Percentiles rank a stretch among this genome's conserved stretches.
Conservation (phyloP, 53 echinoderm and acorn worm genomes). For the Hippasteria phrygiana region DNA sequence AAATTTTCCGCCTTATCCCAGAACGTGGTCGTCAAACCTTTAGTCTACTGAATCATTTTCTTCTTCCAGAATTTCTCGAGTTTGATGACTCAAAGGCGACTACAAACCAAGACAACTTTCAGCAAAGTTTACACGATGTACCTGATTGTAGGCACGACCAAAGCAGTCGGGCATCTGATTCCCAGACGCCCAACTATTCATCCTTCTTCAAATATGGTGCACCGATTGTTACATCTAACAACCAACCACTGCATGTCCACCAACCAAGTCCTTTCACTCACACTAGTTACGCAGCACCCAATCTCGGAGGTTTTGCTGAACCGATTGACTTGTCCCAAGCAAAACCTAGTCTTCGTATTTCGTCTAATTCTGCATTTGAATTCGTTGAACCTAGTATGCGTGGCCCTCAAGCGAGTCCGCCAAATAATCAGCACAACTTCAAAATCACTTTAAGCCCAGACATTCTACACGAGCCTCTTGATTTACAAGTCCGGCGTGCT, state of each 20-base stretch:
- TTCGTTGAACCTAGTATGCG: constrained; percentile 16
- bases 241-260: not conserved
- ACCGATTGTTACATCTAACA: not conserved
- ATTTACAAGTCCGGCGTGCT: constrained; percentile 56
- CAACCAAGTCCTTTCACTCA: not conserved
- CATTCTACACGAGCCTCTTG: constrained; percentile 56
- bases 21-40: too few species aligned
- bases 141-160: not conserved
- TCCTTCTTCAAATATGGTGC: not conserved
- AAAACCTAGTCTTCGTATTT: constrained; percentile 1
- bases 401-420: not conserved
- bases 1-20: too few species aligned
- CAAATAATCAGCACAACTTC: not conserved
- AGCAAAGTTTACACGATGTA: not conserved
- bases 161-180: not conserved
- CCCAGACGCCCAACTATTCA: not conserved
- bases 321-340: constrained; percentile 17
- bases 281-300: not conserved
- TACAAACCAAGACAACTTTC: not conserved
- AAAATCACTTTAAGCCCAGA: not conserved
- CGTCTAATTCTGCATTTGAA: constrained; percentile 42
- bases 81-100: not conserved
- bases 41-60: too few species aligned
- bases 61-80: constrained; percentile 10
- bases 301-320: not conserved